A percentile compares a stretch with the other conserved stretches of the same genome.
These are phyloP conservation scores for Psettodes erumei DNA, from an alignment of 2,113 vertebrate genomes.

Conservation along the genomic window DNA sequence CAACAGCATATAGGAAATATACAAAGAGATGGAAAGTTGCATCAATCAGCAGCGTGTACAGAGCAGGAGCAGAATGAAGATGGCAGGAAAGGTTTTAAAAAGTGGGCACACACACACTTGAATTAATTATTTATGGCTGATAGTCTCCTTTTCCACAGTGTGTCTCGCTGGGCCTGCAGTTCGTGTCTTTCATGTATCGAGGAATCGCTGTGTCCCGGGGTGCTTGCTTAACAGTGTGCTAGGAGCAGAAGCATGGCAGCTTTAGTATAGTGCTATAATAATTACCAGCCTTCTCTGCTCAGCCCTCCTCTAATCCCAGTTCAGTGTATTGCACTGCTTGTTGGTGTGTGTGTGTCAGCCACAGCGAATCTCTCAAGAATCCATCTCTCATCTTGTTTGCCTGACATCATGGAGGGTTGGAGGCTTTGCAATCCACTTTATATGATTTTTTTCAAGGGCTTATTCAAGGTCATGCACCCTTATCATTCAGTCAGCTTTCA, in stretches of 20 bases:
- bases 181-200: constrained; percentile 53
- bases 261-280: constrained; percentile 46
- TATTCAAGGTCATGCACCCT: constrained; percentile 4
- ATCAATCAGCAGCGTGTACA: constrained; percentile 35
- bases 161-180: constrained; percentile 50
- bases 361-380: constrained; percentile 18
- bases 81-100: constrained; percentile 47
- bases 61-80: constrained; percentile 44
- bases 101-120: constrained; percentile 32
- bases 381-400: constrained; percentile 30
- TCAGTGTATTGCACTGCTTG: constrained; percentile 18
- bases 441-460: background rate
- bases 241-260: constrained; percentile 33
- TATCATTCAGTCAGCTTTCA: background rate
- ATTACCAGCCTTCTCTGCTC: constrained; percentile 53
- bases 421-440: constrained; percentile 7
- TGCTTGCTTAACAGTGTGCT: constrained; percentile 38
- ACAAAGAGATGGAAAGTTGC: constrained; percentile 22
- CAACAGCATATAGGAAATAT: constrained; percentile 32
- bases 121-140: constrained; percentile 69
- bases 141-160: constrained; percentile 44
- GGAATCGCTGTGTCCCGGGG: constrained; percentile 53
- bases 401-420: background rate
- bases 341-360: constrained; percentile 11
- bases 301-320: constrained; percentile 38